Conservation (phyloP, 2,888 invertebrate genomes). For the Polyommatus iphigenia region DNA sequence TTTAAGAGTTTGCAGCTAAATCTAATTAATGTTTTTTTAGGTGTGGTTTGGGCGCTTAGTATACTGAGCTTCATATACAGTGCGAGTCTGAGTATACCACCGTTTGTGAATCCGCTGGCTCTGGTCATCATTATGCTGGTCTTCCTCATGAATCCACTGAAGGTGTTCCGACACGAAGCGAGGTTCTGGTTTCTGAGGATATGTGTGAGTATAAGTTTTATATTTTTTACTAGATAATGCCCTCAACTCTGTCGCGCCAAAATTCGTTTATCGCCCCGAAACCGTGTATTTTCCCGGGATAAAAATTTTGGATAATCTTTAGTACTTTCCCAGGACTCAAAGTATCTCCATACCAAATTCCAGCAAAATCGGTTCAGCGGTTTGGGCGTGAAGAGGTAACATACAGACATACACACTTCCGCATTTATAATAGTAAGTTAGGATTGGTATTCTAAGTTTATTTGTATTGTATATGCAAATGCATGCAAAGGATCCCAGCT, state of each 20-base stretch:
- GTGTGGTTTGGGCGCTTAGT: conserved; percentile 96
- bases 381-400: background rate
- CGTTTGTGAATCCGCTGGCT: conserved; percentile 94
- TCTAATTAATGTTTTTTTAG: conserved; percentile 51
- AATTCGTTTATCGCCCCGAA: no score
- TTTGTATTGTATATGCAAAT: no score
- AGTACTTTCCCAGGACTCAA: background rate
- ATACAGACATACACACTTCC: no score
- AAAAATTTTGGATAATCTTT: background rate
- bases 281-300: background rate
- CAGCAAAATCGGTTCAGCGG: background rate
- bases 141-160: conserved; percentile 95
- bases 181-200: conserved; percentile 96
- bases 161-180: conserved; percentile 94
- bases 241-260: no score
- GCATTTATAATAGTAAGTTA: no score
- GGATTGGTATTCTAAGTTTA: no score
- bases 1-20: no score
- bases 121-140: conserved; percentile 89
- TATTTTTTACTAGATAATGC: conserved; percentile 10
- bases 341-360: background rate
- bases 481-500: no score
- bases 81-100: conserved; percentile 91
- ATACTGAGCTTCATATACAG: conserved; percentile 90
- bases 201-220: conserved; percentile 85